Percentiles rank a stretch among this genome's conserved stretches.
Conservation (phyloP, 2,797 vertebrate genomes). For the Anomalospiza imberbis region DNA sequence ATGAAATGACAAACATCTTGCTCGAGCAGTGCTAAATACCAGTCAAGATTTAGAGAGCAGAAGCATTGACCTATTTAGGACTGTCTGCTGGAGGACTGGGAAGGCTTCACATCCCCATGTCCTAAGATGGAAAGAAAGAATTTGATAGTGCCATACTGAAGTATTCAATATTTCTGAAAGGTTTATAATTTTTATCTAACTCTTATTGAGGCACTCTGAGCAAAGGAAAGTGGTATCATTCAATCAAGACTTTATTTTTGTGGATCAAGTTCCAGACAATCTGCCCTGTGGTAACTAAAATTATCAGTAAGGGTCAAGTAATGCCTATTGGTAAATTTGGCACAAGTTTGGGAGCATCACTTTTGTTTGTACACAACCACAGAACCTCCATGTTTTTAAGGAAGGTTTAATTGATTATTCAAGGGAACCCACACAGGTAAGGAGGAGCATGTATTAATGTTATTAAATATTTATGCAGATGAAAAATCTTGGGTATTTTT, state of each 20-base stretch:
- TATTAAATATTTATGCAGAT: not conserved
- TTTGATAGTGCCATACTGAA: not conserved
- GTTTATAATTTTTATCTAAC: not conserved
- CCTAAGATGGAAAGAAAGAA: not conserved
- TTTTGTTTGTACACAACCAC: not conserved
- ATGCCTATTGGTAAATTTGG: not conserved
- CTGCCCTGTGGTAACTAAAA: not conserved
- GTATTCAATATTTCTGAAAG: not conserved
- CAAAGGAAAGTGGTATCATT: not conserved
- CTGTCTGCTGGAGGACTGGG: not conserved
- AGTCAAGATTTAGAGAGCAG: not conserved
- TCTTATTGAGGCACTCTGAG: not conserved
- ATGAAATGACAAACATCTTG: not conserved
- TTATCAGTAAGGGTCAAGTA: not conserved
- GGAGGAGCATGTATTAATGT: not conserved
- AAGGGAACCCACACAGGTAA: not conserved
- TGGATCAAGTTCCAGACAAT: not conserved
- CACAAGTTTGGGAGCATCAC: not conserved
- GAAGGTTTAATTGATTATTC: not conserved
- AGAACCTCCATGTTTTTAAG: not conserved
- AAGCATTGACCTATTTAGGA: not conserved
- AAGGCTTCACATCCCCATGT: not conserved
- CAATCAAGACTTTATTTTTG: not conserved
- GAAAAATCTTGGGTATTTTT: not conserved
- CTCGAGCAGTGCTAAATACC: not conserved